Evolutionary conservation across 2,888 invertebrate genomes (phyloP).

Genomic region (Blomia tropicalis): DNA sequence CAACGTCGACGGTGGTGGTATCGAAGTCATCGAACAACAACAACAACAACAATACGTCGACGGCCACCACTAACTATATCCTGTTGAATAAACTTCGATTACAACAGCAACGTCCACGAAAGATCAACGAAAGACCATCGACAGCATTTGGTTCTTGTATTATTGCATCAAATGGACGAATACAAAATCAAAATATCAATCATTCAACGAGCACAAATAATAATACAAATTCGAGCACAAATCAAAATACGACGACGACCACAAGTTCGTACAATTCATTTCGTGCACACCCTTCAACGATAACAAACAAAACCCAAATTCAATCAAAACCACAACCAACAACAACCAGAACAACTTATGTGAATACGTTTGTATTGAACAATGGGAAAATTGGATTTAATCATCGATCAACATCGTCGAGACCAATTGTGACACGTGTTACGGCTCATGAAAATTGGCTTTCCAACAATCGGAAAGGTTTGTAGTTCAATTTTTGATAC

Average conservation of each 20-base stretch:
- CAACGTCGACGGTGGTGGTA: background rate
- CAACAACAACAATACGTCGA: background rate
- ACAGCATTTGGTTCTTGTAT: background rate
- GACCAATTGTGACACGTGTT: background rate
- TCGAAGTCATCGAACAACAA: background rate
- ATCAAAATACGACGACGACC: background rate
- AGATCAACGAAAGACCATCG: background rate
- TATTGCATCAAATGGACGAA: background rate
- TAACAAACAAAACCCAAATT: no score
- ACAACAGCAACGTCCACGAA: background rate
- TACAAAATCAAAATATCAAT: background rate
- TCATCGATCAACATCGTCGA: background rate
- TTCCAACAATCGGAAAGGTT: background rate
- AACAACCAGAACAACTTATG: background rate
- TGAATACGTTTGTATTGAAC: background rate
- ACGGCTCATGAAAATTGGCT: background rate
- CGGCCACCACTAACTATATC: background rate
- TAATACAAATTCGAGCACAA: background rate
- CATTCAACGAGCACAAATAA: background rate
- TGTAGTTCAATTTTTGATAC: background rate
- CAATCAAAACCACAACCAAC: no score
- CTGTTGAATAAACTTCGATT: constrained; percentile 11
- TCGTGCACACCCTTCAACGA: background rate
- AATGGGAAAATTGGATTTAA: background rate
- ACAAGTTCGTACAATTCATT: background rate